Base-by-base conservation (phyloP, 2,797 vertebrate genomes). In the Poeciliopsis turneri region DNA sequence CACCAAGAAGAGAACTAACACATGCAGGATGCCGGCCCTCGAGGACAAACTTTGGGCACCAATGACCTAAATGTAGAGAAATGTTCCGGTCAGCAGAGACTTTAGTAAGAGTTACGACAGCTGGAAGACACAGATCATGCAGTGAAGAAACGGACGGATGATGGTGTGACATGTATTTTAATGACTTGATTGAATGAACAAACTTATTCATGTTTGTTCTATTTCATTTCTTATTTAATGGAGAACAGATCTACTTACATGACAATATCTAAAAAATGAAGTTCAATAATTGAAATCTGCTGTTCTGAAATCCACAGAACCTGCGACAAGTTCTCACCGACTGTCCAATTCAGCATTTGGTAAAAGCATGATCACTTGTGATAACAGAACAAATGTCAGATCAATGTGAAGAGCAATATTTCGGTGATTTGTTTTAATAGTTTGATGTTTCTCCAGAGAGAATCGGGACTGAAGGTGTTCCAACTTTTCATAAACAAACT, bases 401-500 rank as follows among this genome's bases (percentile, higher is more conserved):
- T 51, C 33, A 8, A 12, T 15, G 25, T 76, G 0, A 81, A 76
- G 57, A 30, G 12, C 4, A 41, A 4, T 1, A 8, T 8, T 51
- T 16, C 66, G 13, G 43, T 74, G 9, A 53, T 13, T 15, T 30
- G 16, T 72, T 15, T n/a, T 11, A 64, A 20, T 2, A 41, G 36
- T 43, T 28, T n/a, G 2, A 16, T 71, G 20, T 72, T 78, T 81
- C 90, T 89, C 43, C 92, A 99, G 97, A 97, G 97, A 92, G 93
- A 95, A 93, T 97, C 95, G 11, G 95, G 96, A 83, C 94, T 99
- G 74, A 91, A 91, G 77, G 85, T 97, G 87, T 96, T 99, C 78
- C 98, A 98, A 84, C 92, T 97, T 15, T 96, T 96, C 84, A 97
- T 98, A 87, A 89, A 97, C 89, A 99, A 97, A 90, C 94, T 98